A percentile compares a stretch with the other conserved stretches of the same genome.
These are phyloP conservation scores for Sylvicola fuscatus DNA, from an alignment of 2,888 invertebrate species.

Conservation along the genomic window DNA sequence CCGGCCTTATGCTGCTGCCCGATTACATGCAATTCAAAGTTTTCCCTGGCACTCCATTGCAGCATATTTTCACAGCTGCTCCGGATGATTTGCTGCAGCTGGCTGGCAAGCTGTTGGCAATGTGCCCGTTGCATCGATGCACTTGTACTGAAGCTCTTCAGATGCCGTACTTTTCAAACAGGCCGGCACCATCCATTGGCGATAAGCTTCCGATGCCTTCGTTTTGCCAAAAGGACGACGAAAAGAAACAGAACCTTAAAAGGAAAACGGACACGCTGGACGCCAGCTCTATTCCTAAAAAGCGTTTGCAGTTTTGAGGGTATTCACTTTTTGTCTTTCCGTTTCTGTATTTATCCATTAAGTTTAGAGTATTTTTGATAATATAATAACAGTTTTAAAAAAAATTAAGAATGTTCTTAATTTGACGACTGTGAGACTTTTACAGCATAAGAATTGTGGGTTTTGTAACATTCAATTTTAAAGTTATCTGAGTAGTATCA, in stretches of 20 bases:
- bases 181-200: slow-evolving; percentile 72
- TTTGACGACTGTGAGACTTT: no score
- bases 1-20: slow-evolving; percentile 55
- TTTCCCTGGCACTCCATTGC: slow-evolving; percentile 62
- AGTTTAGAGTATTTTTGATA: no score
- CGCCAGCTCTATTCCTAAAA: slow-evolving; percentile 1
- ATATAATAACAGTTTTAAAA: no score
- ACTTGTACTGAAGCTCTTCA: slow-evolving; percentile 67
- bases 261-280: slow-evolving; percentile 3
- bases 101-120: slow-evolving; percentile 49
- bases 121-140: slow-evolving; percentile 67
- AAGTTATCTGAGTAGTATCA: no score
- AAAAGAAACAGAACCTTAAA: slow-evolving; percentile 1
- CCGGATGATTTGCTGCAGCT: slow-evolving; percentile 75
- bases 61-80: slow-evolving; percentile 90
- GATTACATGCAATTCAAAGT: slow-evolving; percentile 88
- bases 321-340: not conserved
- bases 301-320: slow-evolving; percentile 3
- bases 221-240: not conserved
- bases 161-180: slow-evolving; percentile 80
- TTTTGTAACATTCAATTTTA: no score
- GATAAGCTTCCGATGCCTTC: slow-evolving; percentile 53
- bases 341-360: no score
- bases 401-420: no score
- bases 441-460: no score